Evolutionary conservation across 2,888 invertebrate genomes (phyloP), one percentile per base, ranked within the genome.

Genomic region (Norana najaformis): DNA sequence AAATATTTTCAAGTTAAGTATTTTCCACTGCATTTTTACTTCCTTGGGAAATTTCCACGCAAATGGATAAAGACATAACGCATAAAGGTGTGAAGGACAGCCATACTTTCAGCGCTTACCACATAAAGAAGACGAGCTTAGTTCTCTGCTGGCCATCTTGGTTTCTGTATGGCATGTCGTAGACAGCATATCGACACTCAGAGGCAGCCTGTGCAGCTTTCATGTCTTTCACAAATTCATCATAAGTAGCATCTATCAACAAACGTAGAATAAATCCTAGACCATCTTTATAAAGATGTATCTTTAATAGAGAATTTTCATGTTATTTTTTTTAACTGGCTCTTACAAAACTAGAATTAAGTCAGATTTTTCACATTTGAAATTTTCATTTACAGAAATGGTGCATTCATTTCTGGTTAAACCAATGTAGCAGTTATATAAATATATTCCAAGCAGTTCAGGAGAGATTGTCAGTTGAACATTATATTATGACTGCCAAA

Each of bases 131-230:
- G 37, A 93, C 93, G 16, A 94, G 91, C 91, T 93, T 94, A 89
- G 92, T 92, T 47, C 93, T 92, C 30, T 92, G 92, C 89, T 93
- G 92, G n/a, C 91, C 90, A 89, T 91, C 91, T 30, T 85, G 88
- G 13, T 98, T 98, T 96, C 98, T 98, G 96, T 98, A 99, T 96
- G 98, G 98, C 95, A 98, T 99, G 95, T 99, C 99, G 95, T 97
- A 99, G 34, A 95, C 95, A 92, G 98, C 99, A 95, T 99, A 99
- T 96, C 99, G 98, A 96, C 99, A 99, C 95, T 99, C 98, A 85
- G 93, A 97, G 95, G 96, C 96, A 35, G 91, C 89, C 95, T 99
- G 98, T 35, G 94, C 97, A 94, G 96, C 96, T 83, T 92, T 92
- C 95, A 99, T 96, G 95, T 98, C 97, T 94, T 97, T 97, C 93